Base-by-base conservation (phyloP, 2,888 invertebrate genomes). In the Mongoloraphidia duomilia region DNA sequence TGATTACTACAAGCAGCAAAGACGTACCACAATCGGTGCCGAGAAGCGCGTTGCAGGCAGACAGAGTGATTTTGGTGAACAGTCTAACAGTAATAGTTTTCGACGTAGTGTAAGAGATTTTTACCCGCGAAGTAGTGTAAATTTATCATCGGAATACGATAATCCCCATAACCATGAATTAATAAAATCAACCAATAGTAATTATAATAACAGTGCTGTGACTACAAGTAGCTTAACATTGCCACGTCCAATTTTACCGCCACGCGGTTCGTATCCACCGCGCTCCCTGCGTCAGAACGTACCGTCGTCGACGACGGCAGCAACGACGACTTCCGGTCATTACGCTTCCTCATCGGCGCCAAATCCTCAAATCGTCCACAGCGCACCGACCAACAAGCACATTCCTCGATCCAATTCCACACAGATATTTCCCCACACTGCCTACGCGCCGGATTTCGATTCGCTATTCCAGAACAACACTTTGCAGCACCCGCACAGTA, bases 341-440 rank as follows among this genome's bases (percentile, higher is more conserved):
- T 17, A 34, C 14, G 42, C 43, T 12, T 26, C 26, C 26, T 48
- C 48, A 12, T 48, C 48, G 9, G 48, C 48, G 12, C 48, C 48
- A 11, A 43, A 42, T 37, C 48, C 48, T 10, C 17, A 33, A 33
- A 48, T 48, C 14, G 43, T 48, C 12, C 48, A 48, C 68, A 65
- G 68, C 64, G 67, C 48, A 12, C 43, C 48, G 5, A 46, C 69
- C 66, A 70, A 66, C 69, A 67, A 73, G 66, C 66, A 76, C 64
- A 65, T 79, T 65, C 77, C 77, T 58, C 70, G 79, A 57, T 79
- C 78, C 54, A 78, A 72, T 60, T 79, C 79, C 52, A 77, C 79
- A 10, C 77, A 77, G 59, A 71, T 73, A 36, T 69, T 77, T 57
- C 70, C 71, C 56, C 71, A 72, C 65, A 69, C 65, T 35, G 36